A percentile compares a stretch with the other conserved stretches of the same genome.
phyloP scores from a whole-genome alignment of 2,797 vertebrate genomes.

The Chromis chromis region DNA sequence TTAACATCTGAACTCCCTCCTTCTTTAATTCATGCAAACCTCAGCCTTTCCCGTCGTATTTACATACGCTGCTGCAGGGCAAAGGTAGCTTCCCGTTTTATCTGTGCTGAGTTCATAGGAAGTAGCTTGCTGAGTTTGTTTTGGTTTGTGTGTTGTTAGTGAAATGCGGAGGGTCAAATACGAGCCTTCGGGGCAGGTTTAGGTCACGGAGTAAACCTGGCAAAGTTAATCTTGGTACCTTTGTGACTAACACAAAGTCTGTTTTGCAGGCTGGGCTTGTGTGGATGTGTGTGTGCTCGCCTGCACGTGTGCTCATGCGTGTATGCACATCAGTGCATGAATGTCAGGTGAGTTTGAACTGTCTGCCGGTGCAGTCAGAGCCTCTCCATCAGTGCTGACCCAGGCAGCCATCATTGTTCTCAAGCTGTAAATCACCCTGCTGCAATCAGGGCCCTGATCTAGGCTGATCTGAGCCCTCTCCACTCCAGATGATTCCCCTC shows the following conservation, averaged over 20 bases:
- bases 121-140: conserved; percentile 82
- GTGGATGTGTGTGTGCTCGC: not conserved
- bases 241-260: conserved; percentile 38
- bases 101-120: conserved; percentile 78
- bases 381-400: conserved; percentile 80
- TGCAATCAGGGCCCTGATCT: conserved; percentile 86
- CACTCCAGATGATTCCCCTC: conserved; percentile 85
- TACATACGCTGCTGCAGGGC: conserved; percentile 73
- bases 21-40: conserved; percentile 71
- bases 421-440: conserved; percentile 83
- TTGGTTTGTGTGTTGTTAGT: conserved; percentile 78
- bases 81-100: conserved; percentile 69
- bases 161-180: conserved; percentile 77
- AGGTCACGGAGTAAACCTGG: conserved; percentile 64
- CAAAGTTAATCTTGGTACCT: conserved; percentile 36
- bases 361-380: conserved; percentile 62
- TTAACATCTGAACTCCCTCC: conserved; percentile 80
- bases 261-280: conserved; percentile 21
- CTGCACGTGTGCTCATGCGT: conserved; percentile 40
- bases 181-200: conserved; percentile 63
- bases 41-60: conserved; percentile 75
- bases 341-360: conserved; percentile 73
- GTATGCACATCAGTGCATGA: conserved; percentile 56
- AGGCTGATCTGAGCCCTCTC: conserved; percentile 75
- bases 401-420: conserved; percentile 82